Evolutionary conservation across 2,113 vertebrate species (phyloP), one percentile per base, ranked within the genome.

Genomic region (Rana temporaria): DNA sequence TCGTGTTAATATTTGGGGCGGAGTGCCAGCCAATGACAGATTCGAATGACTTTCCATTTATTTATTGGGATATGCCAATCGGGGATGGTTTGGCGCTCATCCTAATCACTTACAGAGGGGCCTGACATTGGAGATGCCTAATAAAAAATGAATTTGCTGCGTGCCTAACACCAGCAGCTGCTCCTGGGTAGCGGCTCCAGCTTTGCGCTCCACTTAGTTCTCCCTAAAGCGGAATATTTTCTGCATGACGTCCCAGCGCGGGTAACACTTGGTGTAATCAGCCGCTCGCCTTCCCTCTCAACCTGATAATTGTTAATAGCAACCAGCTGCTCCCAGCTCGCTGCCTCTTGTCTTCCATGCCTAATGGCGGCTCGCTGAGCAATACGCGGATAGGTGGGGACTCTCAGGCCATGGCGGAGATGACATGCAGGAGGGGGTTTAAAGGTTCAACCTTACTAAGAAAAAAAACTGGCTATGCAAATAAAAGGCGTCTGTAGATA

Each of bases 301-400:
- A 68, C 66, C 32, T 63, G 78, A 53, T 80, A 80, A 80, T 63
- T 71, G 57, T 67, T 70, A 53, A 62, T 62, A 56, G 55, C 53
- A 59, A 60, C 26, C 78, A 80, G 66, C 65, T 60, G 78, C 66
- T 79, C 66, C 1, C 30, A 1, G 26, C 24, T 79, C 66, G 3
- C 30, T 4, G 26, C 24, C 7, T 64, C 64, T 80, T 16, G 20
- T 26, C 55, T 59, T 59, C 68, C 77, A 69, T 32, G 56, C 65
- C 20, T 69, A 67, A 56, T 32, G 15, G 19, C 19, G 17, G 70
- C 55, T n/a, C 53, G 57, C 26, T 6, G 26, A 30, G n/a, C 34
- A 3, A 30, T 3, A 30, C 26, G 26, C 26, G 8, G 17, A 16
- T 19, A 14, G 55, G 53, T 17, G 19, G 30, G 17, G 52, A 48